Conservation (phyloP, 2,113 vertebrate species). For the Peucedramus taeniatus region DNA sequence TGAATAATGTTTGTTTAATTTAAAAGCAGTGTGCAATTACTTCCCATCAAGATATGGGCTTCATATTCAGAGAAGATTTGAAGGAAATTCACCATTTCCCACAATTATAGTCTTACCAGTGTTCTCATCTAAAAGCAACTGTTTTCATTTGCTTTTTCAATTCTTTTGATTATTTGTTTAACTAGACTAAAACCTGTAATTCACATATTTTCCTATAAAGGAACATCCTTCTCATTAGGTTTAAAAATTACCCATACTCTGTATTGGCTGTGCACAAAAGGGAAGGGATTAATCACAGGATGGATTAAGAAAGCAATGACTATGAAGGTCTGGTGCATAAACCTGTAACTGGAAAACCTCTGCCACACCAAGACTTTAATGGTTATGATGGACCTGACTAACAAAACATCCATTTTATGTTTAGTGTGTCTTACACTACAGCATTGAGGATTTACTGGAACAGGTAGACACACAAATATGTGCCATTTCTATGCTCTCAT, state of each 20-base stretch:
- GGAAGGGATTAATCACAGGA: neutral
- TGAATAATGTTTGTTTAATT: neutral
- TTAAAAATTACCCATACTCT: neutral
- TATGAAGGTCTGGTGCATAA: neutral
- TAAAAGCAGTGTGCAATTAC: neutral
- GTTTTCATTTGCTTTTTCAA: neutral
- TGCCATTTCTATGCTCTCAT: neutral
- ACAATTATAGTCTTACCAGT: neutral
- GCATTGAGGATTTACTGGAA: neutral
- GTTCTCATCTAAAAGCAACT: neutral
- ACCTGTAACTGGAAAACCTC: neutral
- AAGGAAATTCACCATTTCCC: neutral
- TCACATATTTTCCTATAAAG: neutral
- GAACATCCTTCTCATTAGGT: neutral
- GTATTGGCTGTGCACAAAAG: neutral
- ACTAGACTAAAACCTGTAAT: neutral
- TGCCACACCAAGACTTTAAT: neutral
- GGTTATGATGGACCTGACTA: neutral
- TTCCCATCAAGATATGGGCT: neutral
- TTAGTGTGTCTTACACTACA: neutral
- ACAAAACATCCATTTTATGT: neutral
- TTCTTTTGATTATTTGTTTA: neutral
- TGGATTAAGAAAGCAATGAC: neutral
- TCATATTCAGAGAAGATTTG: neutral
- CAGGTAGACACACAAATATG: neutral